These are phyloP conservation scores for Drosophila watanabei DNA, from an alignment of 1,140 invertebrate genomes.

Conservation along the genomic window DNA sequence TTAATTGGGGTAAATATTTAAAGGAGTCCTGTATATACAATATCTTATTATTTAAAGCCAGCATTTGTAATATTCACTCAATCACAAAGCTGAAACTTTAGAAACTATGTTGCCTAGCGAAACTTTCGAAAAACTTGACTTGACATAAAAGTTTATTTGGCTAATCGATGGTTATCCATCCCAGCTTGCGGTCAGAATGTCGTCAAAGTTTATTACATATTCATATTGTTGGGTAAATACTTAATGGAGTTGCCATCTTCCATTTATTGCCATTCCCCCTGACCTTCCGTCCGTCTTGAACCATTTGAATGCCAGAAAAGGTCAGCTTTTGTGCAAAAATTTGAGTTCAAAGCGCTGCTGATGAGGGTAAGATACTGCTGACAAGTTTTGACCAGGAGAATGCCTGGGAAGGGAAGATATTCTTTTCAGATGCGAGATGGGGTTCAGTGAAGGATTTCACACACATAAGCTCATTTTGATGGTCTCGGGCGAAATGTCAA, in stretches of 20 bases:
- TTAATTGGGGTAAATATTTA: not conserved
- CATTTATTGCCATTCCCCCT: slow-evolving; percentile 8
- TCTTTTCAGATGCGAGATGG: slow-evolving; percentile 29
- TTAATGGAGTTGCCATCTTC: slow-evolving; percentile 11
- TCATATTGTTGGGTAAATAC: slow-evolving; percentile 33
- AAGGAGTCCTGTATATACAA: not conserved
- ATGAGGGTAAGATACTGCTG: slow-evolving; percentile 65
- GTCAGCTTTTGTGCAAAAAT: slow-evolving; percentile 47
- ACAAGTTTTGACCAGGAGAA: slow-evolving; percentile 32
- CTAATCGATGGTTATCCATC: slow-evolving; percentile 3
- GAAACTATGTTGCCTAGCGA: not conserved
- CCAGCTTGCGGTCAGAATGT: not conserved
- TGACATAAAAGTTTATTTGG: slow-evolving; percentile 4
- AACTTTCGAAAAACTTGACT: slow-evolving; percentile 1
- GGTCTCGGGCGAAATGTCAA: slow-evolving; percentile 51
- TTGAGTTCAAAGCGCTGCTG: slow-evolving; percentile 54
- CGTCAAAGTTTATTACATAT: slow-evolving; percentile 13
- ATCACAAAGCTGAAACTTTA: not conserved
- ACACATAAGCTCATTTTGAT: slow-evolving; percentile 34
- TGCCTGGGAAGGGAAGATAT: slow-evolving; percentile 1
- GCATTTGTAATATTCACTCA: not conserved
- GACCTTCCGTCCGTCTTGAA: slow-evolving; percentile 16
- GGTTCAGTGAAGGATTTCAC: slow-evolving; percentile 20
- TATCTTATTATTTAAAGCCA: not conserved
- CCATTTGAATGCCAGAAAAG: slow-evolving; percentile 53